These are phyloP conservation scores for Leptinotarsa rubiginosa DNA, from an alignment of 2,888 invertebrate species.

Conservation along the genomic window DNA sequence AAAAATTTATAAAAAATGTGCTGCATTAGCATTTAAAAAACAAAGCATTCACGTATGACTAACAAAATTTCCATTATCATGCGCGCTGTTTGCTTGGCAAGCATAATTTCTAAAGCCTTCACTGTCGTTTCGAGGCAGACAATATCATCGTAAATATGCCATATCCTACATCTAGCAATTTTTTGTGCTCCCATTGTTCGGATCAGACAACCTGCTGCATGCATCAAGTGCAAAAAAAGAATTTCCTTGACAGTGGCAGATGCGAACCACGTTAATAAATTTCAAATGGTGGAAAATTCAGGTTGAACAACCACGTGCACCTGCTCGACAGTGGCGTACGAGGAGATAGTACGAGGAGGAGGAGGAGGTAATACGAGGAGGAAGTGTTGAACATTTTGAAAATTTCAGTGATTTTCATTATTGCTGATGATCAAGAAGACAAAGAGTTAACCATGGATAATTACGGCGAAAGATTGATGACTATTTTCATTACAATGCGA, in stretches of 20 bases:
- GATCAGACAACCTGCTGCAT: constrained; percentile 12
- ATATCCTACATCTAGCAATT: constrained; percentile 7
- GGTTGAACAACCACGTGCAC: constrained; percentile 51
- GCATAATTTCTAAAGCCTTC: not conserved
- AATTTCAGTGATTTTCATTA: no score
- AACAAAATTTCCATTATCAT: not conserved
- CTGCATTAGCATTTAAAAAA: not conserved
- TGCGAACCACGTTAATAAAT: constrained; percentile 16
- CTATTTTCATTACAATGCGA: no score
- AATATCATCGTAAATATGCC: constrained; percentile 6
- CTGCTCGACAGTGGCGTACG: constrained; percentile 31
- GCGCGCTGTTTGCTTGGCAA: not conserved
- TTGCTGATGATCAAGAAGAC: no score
- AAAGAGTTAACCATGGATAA: no score
- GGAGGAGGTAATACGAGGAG: no score
- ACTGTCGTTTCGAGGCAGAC: not conserved
- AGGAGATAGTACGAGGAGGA: no score
- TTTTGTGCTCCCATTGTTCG: constrained; percentile 17
- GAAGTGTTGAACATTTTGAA: no score
- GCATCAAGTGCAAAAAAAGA: constrained; percentile 19
- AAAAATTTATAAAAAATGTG: not conserved
- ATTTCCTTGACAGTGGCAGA: constrained; percentile 21
- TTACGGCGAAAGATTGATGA: no score
- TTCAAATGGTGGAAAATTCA: constrained; percentile 46
- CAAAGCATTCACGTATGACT: not conserved